These are phyloP conservation scores for Torymus auratus DNA, from an alignment of 2,888 invertebrate genomes.

Conservation along the genomic window DNA sequence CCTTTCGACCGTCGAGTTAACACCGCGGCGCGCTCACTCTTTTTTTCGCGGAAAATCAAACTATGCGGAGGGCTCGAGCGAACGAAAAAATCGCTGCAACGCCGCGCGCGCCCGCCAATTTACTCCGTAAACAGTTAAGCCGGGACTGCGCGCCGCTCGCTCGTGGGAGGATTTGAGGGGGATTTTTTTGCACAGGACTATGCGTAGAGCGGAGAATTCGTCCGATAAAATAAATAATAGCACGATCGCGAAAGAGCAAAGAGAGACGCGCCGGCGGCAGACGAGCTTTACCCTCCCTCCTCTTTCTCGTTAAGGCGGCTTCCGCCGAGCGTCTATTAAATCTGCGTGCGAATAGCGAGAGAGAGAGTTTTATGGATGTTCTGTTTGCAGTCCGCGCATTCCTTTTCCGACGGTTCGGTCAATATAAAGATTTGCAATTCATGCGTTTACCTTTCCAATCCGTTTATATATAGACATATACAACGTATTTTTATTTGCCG, in stretches of 20 bases:
- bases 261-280: not conserved
- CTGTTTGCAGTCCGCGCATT: not conserved
- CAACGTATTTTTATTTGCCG: too few relatives aligned
- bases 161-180: conserved; percentile 29
- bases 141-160: not conserved
- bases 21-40: conserved; percentile 4
- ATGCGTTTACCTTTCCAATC: too few relatives aligned
- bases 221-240: conserved; percentile 57
- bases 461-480: too few relatives aligned
- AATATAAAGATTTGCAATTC: not conserved
- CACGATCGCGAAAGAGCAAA: conserved; percentile 17
- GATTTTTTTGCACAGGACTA: conserved; percentile 21
- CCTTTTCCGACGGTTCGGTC: not conserved
- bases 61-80: conserved; percentile 5
- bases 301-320: conserved; percentile 29
- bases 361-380: conserved; percentile 9
- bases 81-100: conserved; percentile 19
- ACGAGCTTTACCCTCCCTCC: not conserved
- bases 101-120: conserved; percentile 43
- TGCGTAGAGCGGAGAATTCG: not conserved
- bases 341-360: conserved; percentile 9
- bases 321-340: conserved; percentile 11
- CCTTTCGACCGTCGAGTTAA: conserved; percentile 44
- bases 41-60: conserved; percentile 47
- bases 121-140: conserved; percentile 57